Base-by-base conservation (phyloP, 2,113 vertebrate genomes). In the Melanocharis versteri region DNA sequence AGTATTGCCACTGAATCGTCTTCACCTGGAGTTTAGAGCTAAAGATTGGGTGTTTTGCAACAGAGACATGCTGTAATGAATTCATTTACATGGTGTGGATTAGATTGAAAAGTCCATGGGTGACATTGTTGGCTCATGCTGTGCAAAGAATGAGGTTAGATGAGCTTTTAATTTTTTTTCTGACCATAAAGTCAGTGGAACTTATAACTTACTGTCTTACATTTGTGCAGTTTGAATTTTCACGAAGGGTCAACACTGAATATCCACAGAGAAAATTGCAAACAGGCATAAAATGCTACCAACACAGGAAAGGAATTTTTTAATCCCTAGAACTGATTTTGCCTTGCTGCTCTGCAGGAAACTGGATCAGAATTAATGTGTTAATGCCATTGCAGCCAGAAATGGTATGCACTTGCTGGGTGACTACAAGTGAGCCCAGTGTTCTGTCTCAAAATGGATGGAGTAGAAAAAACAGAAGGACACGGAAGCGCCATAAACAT, bases 301-400 rank as follows among this genome's bases (percentile, higher is more conserved):
- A 75, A 68, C 13, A 42, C 2, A 71, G 60, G 70, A 87, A 31
- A 94, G 1, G 9, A 51, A 37, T 44, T 5, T 68, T 94, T 93
- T 81, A 87, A 40, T 87, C 57, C 45, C 53, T 70, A n/a, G 60
- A 73, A 84, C 13, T 54, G 53, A 73, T 65, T 91, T 78, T 89
- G 33, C 33, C 24, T 64, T 84, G 33, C 47, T 62, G 54, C 56
- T 85, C 14, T 80, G 39, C 56, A 39, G 33, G 60, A 73, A 86
- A 69, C 39, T 42, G 37, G 28, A 88, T 83, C 31, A 76, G 71
- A 95, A 80, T 68, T 72, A 80, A 57, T 45, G 28, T 62, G 24
- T 62, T 83, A 80, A 50, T 83, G 45, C 7, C n/a, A 61, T 16
- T 84, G 54, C 54, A 83, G 68, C n/a, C 40, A 71, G 35, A 2